phyloP scores from a whole-genome alignment of 1,140 invertebrate species.

The Heliconius nattereri region DNA sequence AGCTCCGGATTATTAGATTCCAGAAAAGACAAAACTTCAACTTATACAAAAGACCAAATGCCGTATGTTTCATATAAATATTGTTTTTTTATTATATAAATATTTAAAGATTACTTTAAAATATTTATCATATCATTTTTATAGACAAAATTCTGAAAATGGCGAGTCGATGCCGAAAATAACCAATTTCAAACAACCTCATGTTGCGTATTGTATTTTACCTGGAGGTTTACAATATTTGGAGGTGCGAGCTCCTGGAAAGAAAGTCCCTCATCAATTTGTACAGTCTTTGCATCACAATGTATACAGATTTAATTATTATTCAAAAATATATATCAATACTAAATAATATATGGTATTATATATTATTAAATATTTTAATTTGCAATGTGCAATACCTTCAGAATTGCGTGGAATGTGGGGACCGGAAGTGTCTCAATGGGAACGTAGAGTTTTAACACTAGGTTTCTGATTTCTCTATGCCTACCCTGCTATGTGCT shows the following conservation, averaged over 20 bases:
- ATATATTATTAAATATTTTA: too few species aligned
- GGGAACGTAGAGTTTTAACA: too few species aligned
- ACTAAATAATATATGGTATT: neutral
- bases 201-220: slow-evolving; percentile 66
- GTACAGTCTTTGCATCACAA: slow-evolving; percentile 61
- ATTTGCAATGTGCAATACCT: too few species aligned
- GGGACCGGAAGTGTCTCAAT: too few species aligned
- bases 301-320: neutral
- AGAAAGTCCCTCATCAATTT: slow-evolving; percentile 67
- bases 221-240: slow-evolving; percentile 78
- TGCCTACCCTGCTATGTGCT: too few species aligned
- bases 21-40: neutral
- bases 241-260: slow-evolving; percentile 73
- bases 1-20: neutral
- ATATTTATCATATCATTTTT: neutral
- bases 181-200: slow-evolving; percentile 59
- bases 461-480: too few species aligned
- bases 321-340: neutral
- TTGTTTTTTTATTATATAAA: neutral
- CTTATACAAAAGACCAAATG: neutral
- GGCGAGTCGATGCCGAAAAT: slow-evolving; percentile 29
- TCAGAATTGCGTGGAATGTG: too few species aligned
- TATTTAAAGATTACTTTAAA: neutral
- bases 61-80: neutral
- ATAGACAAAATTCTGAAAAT: neutral